Base-by-base conservation (phyloP, 2,888 invertebrate species). In the Gymnocheta viridis region DNA sequence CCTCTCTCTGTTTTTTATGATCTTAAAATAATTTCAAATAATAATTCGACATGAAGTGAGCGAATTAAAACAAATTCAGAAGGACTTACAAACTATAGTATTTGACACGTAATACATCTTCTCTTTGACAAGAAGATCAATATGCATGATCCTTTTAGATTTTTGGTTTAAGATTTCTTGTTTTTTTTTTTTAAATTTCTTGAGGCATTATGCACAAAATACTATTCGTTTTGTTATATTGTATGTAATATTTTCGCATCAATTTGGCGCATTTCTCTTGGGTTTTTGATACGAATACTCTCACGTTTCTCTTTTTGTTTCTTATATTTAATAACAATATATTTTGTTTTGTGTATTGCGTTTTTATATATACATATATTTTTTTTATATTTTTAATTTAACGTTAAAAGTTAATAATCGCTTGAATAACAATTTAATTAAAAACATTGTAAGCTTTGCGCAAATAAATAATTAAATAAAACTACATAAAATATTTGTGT, bases 331-430 rank as follows among this genome's bases (percentile, higher is more conserved):
- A 69, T 82, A 64, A 81, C 7, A 74, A 6, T 54, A 56, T 69
- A 47, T 27, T 81, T 74, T 69, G 32, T 38, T 81, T 76, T 73
- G 56, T 10, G 17, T 67, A 60, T 41, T 41, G 27, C 5, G 9
- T 60, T 69, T 17, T 10, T 69, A 44, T 47, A 22, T 67, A 51
- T 6, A 49, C 38, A 49, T 24, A 29, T 49, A 14, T 70, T 51
- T 49, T 19, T 49, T 66, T 62, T n/a, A n/a, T n/a, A n/a, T 44
- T 66, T 67, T 10, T 44, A 67, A 12, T 32, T 66, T 66, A 66
- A 80, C n/a, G 32, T 58, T 60, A 74, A 72, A 67, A 32, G 60
- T 81, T 69, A 81, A 81, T 62, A 67, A 60, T 81, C 74, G 81
- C 64, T 76, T 76, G 19, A 82, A 44, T 67, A 69, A 74, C 4